Conservation (phyloP, 2,113 vertebrate species). For the Balaeniceps rex region DNA sequence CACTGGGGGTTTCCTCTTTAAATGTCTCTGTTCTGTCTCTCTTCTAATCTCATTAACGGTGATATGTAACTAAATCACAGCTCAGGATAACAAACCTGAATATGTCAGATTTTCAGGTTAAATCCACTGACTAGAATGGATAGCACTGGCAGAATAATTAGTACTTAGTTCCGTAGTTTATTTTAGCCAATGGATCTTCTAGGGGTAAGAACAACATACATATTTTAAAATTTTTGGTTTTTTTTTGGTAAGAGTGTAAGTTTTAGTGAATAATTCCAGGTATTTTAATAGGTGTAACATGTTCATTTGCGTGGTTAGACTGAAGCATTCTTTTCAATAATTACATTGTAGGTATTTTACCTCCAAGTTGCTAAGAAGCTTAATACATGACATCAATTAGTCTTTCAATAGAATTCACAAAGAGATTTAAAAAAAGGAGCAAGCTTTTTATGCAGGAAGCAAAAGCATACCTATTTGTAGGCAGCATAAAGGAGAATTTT, state of each 20-base stretch:
- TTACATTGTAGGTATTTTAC: background rate
- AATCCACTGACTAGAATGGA: background rate
- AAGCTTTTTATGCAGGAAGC: accelerated
- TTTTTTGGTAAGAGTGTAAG: background rate
- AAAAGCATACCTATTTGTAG: background rate
- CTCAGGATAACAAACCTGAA: background rate
- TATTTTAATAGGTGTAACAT: background rate
- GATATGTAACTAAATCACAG: background rate
- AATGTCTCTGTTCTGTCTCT: background rate
- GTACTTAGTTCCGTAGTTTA: background rate
- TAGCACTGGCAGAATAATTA: background rate
- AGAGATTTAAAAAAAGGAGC: background rate
- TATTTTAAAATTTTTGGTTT: background rate
- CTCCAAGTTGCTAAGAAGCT: background rate
- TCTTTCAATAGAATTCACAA: background rate
- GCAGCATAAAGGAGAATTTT: background rate
- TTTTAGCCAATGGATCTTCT: background rate
- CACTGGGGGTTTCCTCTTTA: background rate
- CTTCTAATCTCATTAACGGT: background rate
- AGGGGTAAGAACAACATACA: background rate
- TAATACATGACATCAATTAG: background rate
- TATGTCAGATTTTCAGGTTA: background rate
- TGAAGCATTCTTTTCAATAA: background rate
- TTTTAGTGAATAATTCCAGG: background rate
- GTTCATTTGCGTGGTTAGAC: background rate